Conservation (phyloP, 64 coral and sea anemone genomes). For the Trachythela sp. region DNA sequence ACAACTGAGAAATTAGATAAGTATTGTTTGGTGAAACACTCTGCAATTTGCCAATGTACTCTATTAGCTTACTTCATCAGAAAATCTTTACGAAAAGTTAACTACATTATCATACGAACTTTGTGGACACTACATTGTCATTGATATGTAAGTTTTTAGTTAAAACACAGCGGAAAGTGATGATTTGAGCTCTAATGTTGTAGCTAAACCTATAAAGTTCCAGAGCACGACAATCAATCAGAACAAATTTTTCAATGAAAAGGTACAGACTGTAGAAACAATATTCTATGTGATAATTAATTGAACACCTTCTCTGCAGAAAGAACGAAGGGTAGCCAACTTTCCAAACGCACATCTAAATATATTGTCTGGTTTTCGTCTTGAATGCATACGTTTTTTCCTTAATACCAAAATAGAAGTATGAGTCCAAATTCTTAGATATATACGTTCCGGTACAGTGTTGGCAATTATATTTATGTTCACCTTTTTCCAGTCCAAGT, state of each 20-base stretch:
- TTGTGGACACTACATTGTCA: background rate
- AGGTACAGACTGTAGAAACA: background rate
- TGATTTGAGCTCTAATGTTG: too few species aligned
- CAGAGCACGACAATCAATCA: too few species aligned
- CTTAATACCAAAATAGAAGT: background rate
- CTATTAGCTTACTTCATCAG: background rate
- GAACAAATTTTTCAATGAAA: background rate
- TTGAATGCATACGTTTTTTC: background rate
- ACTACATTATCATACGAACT: background rate
- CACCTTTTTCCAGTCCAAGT: constrained; percentile 12
- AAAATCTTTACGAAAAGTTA: background rate
- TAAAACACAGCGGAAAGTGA: too few species aligned
- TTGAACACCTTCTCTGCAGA: background rate
- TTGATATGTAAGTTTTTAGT: background rate
- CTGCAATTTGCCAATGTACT: background rate
- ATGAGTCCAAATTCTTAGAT: background rate
- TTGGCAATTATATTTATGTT: background rate
- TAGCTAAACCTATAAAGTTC: too few species aligned
- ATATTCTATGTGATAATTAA: background rate
- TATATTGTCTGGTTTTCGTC: background rate
- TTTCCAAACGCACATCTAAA: constrained; percentile 1
- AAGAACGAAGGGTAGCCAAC: background rate
- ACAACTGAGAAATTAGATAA: background rate
- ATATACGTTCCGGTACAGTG: background rate
- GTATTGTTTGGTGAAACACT: background rate